Evolutionary conservation across 2,113 vertebrate species (phyloP), one percentile per base, ranked within the genome.

Genomic region (Trichomycterus rosablanca): DNA sequence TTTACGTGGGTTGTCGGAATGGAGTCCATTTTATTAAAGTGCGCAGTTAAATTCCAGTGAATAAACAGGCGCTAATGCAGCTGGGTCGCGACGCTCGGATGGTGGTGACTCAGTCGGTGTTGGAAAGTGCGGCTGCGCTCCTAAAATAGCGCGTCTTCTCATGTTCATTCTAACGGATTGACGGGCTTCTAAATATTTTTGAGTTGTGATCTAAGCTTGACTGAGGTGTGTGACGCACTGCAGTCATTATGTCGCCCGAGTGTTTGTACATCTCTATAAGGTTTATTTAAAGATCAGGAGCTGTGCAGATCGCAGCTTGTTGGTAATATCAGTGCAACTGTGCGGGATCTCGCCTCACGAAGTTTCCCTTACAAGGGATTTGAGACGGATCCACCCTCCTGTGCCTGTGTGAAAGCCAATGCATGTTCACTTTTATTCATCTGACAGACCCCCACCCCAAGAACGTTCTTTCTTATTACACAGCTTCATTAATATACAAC

Each of bases 141-240:
- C 44, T 20, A 34, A 55, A 71, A 57, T 18, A 66, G 35, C 63
- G 63, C 26, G 44, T 56, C 35, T 39, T 59, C 43, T 58, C 56
- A 42, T 54, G 26, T 56, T 67, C 49, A 63, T 80, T 75, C 73
- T 78, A 78, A 78, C 72, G 65, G 67, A 57, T 79, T 52, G 49
- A 59, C 37, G 45, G 46, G 55, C 23, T 54, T n/a, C 40, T 23
- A 62, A 78, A 74, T 82, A 79, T 85, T 76, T 78, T 71, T 63
- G 63, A 71, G 75, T 76, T 70, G 83, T 84, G 84, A 85, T 84
- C 80, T 82, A 78, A 82, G 55, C 62, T 79, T 74, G 80, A 43
- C 51, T 84, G 81, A 78, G 83, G 82, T 79, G 76, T 77, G 80
- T 92, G 92, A 88, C 81, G 91, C 90, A 92, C 79, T 88, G 89